Percentiles rank a stretch among this genome's conserved stretches.
Conservation (phyloP, 2,113 vertebrate genomes). For the Sterrhoptilus dennistouni region DNA sequence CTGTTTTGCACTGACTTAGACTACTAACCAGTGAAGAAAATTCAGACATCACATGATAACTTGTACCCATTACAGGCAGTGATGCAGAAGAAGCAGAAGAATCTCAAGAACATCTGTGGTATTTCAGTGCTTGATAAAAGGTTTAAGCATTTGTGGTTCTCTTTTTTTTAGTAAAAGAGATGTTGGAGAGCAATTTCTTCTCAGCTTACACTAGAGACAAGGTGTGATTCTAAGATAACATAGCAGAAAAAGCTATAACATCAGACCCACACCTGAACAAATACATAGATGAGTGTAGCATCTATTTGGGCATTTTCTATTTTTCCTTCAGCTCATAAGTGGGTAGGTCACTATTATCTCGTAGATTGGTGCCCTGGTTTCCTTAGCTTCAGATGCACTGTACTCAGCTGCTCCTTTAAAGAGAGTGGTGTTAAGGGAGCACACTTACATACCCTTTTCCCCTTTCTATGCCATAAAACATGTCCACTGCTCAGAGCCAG, state of each 20-base stretch:
- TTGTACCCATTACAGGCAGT: not conserved
- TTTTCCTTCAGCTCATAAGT: not conserved
- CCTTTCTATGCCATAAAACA: not conserved
- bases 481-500: not conserved
- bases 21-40: not conserved
- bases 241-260: not conserved
- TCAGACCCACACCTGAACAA: not conserved
- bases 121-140: not conserved
- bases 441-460: not conserved
- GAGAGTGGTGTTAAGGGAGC: not conserved
- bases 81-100: not conserved
- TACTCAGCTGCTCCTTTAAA: not conserved
- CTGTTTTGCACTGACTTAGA: not conserved
- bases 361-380: not conserved
- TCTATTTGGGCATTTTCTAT: not conserved
- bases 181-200: not conserved
- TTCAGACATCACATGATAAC: not conserved
- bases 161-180: not conserved
- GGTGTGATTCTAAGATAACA: not conserved
- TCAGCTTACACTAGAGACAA: not conserved
- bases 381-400: not conserved
- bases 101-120: not conserved
- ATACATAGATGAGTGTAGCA: not conserved
- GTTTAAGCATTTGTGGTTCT: not conserved
- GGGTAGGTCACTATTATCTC: not conserved